Evolutionary conservation across 2,888 invertebrate genomes (phyloP).

Genomic region (Chaitophorus viminalis): DNA sequence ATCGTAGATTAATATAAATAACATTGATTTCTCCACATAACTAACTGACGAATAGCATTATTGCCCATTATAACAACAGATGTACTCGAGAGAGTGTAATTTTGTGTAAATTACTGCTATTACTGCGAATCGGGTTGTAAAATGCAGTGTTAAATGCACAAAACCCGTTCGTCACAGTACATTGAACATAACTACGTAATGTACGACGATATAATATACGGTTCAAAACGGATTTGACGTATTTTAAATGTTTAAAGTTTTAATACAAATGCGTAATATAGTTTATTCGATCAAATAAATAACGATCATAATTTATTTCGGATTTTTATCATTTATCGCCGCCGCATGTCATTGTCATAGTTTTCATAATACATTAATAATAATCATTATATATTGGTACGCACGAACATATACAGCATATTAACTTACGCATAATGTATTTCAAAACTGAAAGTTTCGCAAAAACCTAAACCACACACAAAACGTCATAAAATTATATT

Average conservation of each 20-base stretch:
- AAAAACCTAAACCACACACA: not conserved
- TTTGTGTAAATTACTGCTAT: slow-evolving; percentile 8
- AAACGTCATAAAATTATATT: not conserved
- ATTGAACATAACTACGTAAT: slow-evolving; percentile 4
- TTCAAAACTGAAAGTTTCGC: not conserved
- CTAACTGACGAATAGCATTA: no score
- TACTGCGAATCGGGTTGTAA: not conserved
- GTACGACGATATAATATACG: not conserved
- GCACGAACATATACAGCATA: not conserved
- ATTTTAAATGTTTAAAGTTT: slow-evolving; percentile 11
- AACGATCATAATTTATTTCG: not conserved
- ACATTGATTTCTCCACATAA: no score
- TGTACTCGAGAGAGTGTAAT: no score
- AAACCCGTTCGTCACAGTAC: slow-evolving; percentile 7
- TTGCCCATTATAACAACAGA: no score
- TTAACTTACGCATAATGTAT: not conserved
- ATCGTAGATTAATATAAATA: no score
- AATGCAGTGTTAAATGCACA: slow-evolving; percentile 21
- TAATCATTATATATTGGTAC: no score
- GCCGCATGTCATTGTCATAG: not conserved
- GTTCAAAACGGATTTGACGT: not conserved
- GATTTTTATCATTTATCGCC: not conserved
- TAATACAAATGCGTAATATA: not conserved
- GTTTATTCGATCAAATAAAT: not conserved
- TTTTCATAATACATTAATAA: no score